Conservation (phyloP, 37 sponge, comb jelly and placozoan species). For the Cliona cf. orientalis region DNA sequence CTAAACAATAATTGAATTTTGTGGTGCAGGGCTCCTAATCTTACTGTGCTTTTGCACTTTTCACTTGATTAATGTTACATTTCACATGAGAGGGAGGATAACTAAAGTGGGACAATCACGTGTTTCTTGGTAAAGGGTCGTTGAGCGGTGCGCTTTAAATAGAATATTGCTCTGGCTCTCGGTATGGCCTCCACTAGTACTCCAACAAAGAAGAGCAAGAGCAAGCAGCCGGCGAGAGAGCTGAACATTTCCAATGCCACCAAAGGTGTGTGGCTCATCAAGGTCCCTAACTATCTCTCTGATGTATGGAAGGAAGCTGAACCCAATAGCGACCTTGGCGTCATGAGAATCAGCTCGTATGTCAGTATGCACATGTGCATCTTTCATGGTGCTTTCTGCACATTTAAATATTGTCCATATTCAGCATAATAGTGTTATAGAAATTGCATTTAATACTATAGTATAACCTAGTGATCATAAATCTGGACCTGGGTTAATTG, state of each 20-base stretch:
- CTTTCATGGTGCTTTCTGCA: neutral
- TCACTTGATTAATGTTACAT: too few species aligned
- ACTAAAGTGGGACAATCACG: too few species aligned
- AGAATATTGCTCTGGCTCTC: too few species aligned
- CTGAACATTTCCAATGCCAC: slow-evolving; percentile 54
- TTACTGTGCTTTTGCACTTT: too few species aligned
- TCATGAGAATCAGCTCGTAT: slow-evolving; percentile 65
- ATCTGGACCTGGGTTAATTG: too few species aligned
- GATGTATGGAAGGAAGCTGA: slow-evolving; percentile 63
- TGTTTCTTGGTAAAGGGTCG: neutral
- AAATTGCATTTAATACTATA: too few species aligned
- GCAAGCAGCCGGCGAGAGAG: slow-evolving; percentile 16
- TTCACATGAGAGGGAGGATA: too few species aligned
- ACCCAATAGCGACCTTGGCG: slow-evolving; percentile 49
- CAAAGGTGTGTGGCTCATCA: slow-evolving; percentile 79
- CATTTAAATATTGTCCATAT: too few species aligned
- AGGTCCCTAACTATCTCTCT: slow-evolving; percentile 85
- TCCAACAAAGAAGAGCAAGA: slow-evolving; percentile 5
- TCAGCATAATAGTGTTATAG: neutral
- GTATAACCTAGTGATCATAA: too few species aligned
- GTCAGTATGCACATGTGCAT: too few species aligned
- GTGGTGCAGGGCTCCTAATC: too few species aligned
- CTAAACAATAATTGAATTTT: neutral
- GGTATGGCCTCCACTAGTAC: neutral
- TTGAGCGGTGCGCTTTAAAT: slow-evolving; percentile 9